Percentiles rank a stretch among this genome's conserved stretches.
Evolutionary conservation across 2,797 vertebrate genomes (phyloP).

Genomic region (Hephaestus fuliginosus): DNA sequence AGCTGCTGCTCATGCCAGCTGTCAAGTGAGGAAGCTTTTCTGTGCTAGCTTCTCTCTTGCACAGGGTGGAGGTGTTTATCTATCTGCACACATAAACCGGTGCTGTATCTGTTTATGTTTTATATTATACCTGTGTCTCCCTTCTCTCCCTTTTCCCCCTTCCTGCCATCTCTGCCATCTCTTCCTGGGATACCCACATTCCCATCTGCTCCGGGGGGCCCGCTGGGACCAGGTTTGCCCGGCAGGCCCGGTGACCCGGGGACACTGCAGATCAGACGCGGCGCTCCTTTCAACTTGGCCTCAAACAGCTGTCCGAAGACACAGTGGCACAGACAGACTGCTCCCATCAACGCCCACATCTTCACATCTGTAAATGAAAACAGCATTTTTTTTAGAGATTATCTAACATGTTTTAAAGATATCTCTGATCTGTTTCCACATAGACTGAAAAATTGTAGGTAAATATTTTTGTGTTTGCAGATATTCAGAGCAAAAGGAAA

Average conservation of each 20-base stretch:
- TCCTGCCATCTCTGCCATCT: constrained; percentile 97
- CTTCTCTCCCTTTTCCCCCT: constrained; percentile 96
- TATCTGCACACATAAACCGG: constrained; percentile 24
- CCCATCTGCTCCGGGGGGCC: constrained; percentile 90
- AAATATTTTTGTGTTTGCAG: not conserved
- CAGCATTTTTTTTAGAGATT: constrained; percentile 17
- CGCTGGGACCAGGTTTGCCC: constrained; percentile 88
- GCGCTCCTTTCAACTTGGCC: constrained; percentile 88
- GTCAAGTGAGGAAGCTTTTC: constrained; percentile 6
- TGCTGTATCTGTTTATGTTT: constrained; percentile 41
- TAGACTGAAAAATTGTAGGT: not conserved
- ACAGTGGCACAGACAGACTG: constrained; percentile 90
- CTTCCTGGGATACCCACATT: constrained; percentile 95
- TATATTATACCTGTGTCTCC: constrained; percentile 90
- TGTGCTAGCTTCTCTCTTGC: constrained; percentile 8
- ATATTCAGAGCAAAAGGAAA: not conserved
- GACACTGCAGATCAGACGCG: constrained; percentile 93
- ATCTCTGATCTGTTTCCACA: not conserved
- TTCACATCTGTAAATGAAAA: constrained; percentile 85
- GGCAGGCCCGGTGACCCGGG: constrained; percentile 91
- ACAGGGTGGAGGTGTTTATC: constrained; percentile 11
- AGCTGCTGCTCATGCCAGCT: constrained; percentile 11
- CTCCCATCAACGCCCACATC: constrained; percentile 91
- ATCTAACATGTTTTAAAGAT: not conserved
- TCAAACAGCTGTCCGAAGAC: constrained; percentile 89